Evolutionary conservation across 1,140 invertebrate species (phyloP).

Genomic region (Drosophila murphyi): DNA sequence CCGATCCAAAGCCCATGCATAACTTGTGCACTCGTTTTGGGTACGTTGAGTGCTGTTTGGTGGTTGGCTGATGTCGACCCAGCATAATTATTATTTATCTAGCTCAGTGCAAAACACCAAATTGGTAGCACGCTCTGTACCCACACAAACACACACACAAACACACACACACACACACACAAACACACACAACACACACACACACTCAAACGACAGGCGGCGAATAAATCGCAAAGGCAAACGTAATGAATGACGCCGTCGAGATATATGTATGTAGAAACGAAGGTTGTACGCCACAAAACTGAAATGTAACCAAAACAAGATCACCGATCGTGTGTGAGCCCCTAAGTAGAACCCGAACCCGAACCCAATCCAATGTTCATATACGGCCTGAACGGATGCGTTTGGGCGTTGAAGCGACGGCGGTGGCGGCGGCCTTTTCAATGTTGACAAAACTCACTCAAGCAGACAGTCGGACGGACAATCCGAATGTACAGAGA

Average conservation of each 20-base stretch:
- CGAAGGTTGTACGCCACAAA: slow-evolving; percentile 62
- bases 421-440: slow-evolving; percentile 63
- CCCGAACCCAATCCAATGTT: neutral
- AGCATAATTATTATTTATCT: slow-evolving; percentile 82
- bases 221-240: slow-evolving; percentile 79
- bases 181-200: slow-evolving; percentile 4
- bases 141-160: slow-evolving; percentile 53
- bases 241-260: slow-evolving; percentile 77
- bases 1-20: slow-evolving; percentile 32
- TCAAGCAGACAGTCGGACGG: slow-evolving; percentile 42
- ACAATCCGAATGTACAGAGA: slow-evolving; percentile 33
- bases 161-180: slow-evolving; percentile 17
- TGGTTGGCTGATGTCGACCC: slow-evolving; percentile 41
- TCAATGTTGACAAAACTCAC: slow-evolving; percentile 80
- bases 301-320: slow-evolving; percentile 60
- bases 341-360: slow-evolving; percentile 1
- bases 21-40: slow-evolving; percentile 61
- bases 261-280: slow-evolving; percentile 52
- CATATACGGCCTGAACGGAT: slow-evolving; percentile 54
- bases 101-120: slow-evolving; percentile 69
- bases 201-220: slow-evolving; percentile 43
- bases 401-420: slow-evolving; percentile 75
- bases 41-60: slow-evolving; percentile 29
- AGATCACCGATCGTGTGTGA: slow-evolving; percentile 56
- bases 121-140: slow-evolving; percentile 74